phyloP scores from a whole-genome alignment of 2,888 invertebrate species.

The Antheraea yamamai region DNA sequence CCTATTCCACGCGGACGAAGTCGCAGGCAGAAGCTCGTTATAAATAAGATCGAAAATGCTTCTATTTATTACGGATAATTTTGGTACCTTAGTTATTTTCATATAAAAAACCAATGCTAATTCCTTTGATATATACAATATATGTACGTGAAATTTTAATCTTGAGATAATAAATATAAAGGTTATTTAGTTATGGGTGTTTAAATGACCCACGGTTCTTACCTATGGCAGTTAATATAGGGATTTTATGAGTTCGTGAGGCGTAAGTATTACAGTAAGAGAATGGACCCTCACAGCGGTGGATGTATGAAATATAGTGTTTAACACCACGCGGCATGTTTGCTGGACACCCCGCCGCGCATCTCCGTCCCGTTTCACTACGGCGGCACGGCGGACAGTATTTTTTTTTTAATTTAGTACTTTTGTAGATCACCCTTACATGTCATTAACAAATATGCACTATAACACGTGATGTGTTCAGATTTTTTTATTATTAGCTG shows the following conservation, averaged over 20 bases:
- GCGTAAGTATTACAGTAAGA: conserved; percentile 53
- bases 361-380: conserved; percentile 35
- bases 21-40: no score
- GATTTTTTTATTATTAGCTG: neutral
- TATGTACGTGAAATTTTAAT: neutral
- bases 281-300: conserved; percentile 65
- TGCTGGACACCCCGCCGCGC: conserved; percentile 56
- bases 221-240: conserved; percentile 51
- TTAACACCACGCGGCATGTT: conserved; percentile 76
- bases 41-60: no score
- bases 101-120: neutral
- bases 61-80: no score
- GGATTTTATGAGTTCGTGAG: conserved; percentile 63
- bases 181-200: neutral
- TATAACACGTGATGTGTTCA: conserved; percentile 3
- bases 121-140: neutral
- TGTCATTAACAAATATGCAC: conserved; percentile 8
- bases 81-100: no score
- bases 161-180: conserved; percentile 1
- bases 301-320: conserved; percentile 73
- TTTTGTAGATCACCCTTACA: conserved; percentile 8
- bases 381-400: neutral
- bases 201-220: conserved; percentile 13
- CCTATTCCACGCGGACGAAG: no score
- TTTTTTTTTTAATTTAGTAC: conserved; percentile 14